Conservation (phyloP, 2,113 vertebrate genomes). For the Monarcha castaneiventris region DNA sequence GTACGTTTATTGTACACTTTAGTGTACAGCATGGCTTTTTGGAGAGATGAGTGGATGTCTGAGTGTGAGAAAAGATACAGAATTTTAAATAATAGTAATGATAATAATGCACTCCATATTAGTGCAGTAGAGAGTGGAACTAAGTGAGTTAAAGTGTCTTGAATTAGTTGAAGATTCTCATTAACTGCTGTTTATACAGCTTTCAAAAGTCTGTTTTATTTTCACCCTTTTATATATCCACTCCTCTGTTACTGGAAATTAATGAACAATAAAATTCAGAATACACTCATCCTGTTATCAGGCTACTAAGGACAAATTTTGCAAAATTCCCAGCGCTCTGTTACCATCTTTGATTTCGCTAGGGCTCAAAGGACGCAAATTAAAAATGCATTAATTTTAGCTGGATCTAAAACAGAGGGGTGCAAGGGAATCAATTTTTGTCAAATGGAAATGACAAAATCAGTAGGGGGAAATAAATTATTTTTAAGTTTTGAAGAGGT, state of each 20-base stretch:
- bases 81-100: background rate
- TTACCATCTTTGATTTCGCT: slow-evolving; percentile 26
- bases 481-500: background rate
- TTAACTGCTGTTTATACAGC: background rate
- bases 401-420: background rate
- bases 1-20: background rate
- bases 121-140: background rate
- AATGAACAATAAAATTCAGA: background rate
- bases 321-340: background rate
- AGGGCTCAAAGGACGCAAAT: slow-evolving; percentile 21
- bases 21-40: background rate
- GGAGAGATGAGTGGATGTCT: background rate
- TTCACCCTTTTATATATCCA: background rate
- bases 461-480: background rate
- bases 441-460: slow-evolving; percentile 10
- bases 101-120: background rate
- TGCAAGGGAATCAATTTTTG: slow-evolving; percentile 13
- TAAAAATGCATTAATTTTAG: slow-evolving; percentile 32
- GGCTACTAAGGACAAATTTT: background rate
- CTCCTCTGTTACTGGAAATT: background rate
- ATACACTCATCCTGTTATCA: background rate
- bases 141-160: background rate
- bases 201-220: background rate
- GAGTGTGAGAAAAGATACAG: background rate
- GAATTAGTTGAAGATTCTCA: background rate